phyloP scores from a whole-genome alignment of 2,113 vertebrate genomes.

The Panurus biarmicus region DNA sequence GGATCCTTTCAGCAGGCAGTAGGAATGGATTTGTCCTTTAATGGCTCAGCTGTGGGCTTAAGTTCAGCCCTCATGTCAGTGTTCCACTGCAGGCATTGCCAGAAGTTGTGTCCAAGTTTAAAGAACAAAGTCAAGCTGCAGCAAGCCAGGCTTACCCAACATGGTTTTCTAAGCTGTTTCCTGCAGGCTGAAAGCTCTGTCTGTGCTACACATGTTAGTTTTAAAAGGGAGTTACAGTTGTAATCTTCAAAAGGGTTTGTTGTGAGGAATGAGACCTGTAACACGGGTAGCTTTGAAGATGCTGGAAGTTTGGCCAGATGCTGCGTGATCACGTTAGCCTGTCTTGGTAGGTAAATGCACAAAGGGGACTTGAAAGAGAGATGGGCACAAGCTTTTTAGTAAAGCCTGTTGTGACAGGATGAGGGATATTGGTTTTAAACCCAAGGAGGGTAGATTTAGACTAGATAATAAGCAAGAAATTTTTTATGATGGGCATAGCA shows the following conservation, averaged over 20 bases:
- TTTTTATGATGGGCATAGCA: no score
- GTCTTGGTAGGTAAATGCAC: not conserved
- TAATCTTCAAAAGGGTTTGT: not conserved
- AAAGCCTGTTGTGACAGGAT: not conserved
- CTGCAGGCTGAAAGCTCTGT: not conserved
- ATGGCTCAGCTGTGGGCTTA: not conserved
- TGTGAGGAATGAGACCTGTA: not conserved
- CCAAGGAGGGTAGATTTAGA: not conserved
- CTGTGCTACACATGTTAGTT: not conserved
- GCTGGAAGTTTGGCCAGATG: not conserved
- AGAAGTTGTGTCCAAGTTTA: not conserved
- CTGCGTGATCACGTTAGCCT: not conserved
- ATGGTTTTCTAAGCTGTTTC: not conserved
- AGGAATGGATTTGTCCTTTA: not conserved
- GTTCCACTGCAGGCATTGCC: not conserved
- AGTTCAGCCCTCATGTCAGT: not conserved
- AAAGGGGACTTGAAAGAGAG: not conserved
- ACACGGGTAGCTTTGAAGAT: not conserved
- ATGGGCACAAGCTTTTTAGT: not conserved
- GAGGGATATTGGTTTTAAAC: not conserved
- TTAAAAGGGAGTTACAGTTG: not conserved
- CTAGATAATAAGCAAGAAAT: not conserved
- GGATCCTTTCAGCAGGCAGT: not conserved
- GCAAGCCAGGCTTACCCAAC: not conserved
- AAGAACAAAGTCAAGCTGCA: not conserved